Conservation (phyloP, 2,797 vertebrate genomes). For the Rhinogobio ventralis region DNA sequence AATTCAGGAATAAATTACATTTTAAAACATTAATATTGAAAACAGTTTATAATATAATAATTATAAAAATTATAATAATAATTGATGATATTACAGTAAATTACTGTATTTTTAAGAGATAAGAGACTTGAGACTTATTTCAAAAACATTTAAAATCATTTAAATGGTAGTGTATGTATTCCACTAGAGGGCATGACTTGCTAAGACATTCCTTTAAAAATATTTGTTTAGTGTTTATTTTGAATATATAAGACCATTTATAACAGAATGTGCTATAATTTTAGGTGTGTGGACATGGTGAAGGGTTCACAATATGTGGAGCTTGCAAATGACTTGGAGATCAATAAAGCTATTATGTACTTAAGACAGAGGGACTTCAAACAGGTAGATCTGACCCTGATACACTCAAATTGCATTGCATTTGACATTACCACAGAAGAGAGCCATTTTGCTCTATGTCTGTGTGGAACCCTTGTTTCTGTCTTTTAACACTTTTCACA, state of each 20-base stretch:
- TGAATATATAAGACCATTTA: background rate
- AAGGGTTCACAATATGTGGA: constrained; percentile 94
- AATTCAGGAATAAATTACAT: background rate
- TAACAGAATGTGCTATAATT: constrained; percentile 47
- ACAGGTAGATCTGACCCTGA: constrained; percentile 80
- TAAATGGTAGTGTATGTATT: background rate
- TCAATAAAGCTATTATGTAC: constrained; percentile 97
- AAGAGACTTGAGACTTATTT: background rate
- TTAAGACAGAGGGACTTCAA: constrained; percentile 93
- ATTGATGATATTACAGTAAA: background rate
- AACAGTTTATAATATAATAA: background rate
- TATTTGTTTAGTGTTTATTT: background rate
- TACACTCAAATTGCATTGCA: background rate
- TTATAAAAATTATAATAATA: background rate
- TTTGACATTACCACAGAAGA: constrained; percentile 39
- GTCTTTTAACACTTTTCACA: constrained; percentile 37
- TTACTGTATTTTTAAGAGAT: background rate
- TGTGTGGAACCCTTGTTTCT: constrained; percentile 40
- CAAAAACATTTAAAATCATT: background rate
- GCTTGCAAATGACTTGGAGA: constrained; percentile 95
- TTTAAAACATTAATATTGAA: background rate
- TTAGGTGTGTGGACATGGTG: constrained; percentile 95
- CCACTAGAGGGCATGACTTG: background rate
- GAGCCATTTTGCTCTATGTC: constrained; percentile 27
- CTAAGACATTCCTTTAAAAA: background rate